These are phyloP conservation scores for Papilio xuthus DNA, from an alignment of 1,140 invertebrate genomes.

Conservation along the genomic window DNA sequence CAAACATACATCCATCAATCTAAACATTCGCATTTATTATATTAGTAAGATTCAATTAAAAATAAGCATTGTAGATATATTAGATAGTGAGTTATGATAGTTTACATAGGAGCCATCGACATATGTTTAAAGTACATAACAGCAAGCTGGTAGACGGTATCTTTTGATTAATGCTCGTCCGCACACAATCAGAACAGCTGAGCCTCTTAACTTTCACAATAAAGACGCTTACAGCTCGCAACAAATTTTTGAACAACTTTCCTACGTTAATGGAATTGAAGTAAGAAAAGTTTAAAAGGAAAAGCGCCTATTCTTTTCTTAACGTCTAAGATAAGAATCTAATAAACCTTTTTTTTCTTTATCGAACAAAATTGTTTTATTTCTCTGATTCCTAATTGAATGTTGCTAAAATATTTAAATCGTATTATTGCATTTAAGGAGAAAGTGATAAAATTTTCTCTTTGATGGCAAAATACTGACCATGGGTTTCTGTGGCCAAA, in stretches of 20 bases:
- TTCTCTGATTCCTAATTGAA: background rate
- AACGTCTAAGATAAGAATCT: background rate
- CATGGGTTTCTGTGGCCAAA: too few relatives aligned
- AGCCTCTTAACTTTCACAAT: slow-evolving; percentile 29
- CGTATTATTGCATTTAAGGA: too few relatives aligned
- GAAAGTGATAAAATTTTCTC: too few relatives aligned
- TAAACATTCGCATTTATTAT: too few relatives aligned
- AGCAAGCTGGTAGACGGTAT: background rate
- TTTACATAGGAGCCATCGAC: background rate
- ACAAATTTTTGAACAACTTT: slow-evolving; percentile 15
- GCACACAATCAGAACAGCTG: slow-evolving; percentile 13
- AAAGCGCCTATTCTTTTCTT: background rate
- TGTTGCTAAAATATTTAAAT: background rate
- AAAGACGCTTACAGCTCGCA: slow-evolving; percentile 3
- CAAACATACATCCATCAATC: too few relatives aligned
- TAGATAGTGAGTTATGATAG: background rate
- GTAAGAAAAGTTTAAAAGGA: slow-evolving; percentile 4
- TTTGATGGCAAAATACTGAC: too few relatives aligned
- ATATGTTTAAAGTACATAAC: slow-evolving; percentile 2
- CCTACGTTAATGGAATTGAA: slow-evolving; percentile 18
- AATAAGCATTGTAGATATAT: too few relatives aligned
- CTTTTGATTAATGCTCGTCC: slow-evolving; percentile 23
- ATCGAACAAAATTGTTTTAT: background rate
- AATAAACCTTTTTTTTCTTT: background rate
- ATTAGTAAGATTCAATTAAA: too few relatives aligned